Evolutionary conservation across 2,113 vertebrate species (phyloP).

Genomic region (Lathamus discolor): DNA sequence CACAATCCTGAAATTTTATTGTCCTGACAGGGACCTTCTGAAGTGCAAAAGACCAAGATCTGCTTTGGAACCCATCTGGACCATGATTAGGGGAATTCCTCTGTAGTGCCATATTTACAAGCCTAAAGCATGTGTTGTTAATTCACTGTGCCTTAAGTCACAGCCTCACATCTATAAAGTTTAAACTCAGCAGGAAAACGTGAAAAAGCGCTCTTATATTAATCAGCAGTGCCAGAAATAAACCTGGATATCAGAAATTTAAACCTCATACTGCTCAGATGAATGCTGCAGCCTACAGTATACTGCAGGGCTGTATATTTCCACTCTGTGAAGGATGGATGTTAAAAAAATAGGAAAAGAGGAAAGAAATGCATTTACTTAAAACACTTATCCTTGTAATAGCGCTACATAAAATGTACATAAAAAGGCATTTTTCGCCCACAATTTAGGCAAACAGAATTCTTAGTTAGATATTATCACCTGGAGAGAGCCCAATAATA

Average conservation of each 20-base stretch:
- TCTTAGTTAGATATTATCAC: slow-evolving; percentile 68
- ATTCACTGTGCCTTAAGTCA: slow-evolving; percentile 14
- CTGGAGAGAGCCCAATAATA: slow-evolving; percentile 70
- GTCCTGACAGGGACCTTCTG: slow-evolving; percentile 27
- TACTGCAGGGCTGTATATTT: slow-evolving; percentile 7
- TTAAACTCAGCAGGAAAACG: slow-evolving; percentile 14
- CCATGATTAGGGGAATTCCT: not conserved
- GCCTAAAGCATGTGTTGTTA: slow-evolving; percentile 22
- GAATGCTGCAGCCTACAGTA: slow-evolving; percentile 45
- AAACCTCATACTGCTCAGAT: slow-evolving; percentile 29
- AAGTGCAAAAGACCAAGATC: slow-evolving; percentile 12
- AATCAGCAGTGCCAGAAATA: slow-evolving; percentile 23
- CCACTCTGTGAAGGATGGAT: not conserved
- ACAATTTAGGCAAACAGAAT: slow-evolving; percentile 64
- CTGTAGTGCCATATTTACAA: slow-evolving; percentile 29
- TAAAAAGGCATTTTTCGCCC: slow-evolving; percentile 59
- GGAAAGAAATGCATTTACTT: slow-evolving; percentile 15
- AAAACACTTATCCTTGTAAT: slow-evolving; percentile 38
- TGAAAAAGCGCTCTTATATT: slow-evolving; percentile 49
- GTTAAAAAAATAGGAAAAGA: not conserved
- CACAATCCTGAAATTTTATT: not conserved
- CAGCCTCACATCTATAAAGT: slow-evolving; percentile 14
- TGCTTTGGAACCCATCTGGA: not conserved
- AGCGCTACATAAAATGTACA: not conserved
- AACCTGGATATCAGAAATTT: slow-evolving; percentile 39